phyloP scores from a whole-genome alignment of 2,888 invertebrate genomes.

The Rhagophthalmus giganteus region DNA sequence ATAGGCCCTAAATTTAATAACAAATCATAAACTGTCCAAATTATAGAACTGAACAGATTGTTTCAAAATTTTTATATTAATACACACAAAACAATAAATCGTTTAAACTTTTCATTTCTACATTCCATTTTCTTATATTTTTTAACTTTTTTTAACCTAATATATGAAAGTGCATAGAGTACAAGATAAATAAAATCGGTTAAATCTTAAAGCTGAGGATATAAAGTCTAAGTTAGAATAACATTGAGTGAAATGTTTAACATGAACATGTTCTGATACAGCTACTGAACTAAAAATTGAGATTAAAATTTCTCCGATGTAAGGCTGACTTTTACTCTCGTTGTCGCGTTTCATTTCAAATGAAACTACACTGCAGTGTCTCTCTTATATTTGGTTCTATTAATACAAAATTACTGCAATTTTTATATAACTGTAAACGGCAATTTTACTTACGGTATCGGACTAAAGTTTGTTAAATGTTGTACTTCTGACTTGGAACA shows the following conservation, averaged over 20 bases:
- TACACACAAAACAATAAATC: background rate
- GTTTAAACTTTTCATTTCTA: conserved; percentile 43
- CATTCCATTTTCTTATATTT: conserved; percentile 17
- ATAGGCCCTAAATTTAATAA: no score
- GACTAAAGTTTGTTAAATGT: conserved; percentile 1
- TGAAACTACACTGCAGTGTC: conserved; percentile 7
- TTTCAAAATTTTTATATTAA: conserved; percentile 1
- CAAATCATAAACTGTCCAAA: no score
- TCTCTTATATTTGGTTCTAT: conserved; percentile 1
- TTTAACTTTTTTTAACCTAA: conserved; percentile 32
- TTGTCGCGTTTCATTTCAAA: conserved; percentile 27
- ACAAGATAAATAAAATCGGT: no score
- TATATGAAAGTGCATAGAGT: conserved; percentile 43
- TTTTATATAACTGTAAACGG: background rate
- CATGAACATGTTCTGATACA: conserved; percentile 31
- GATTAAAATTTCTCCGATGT: conserved; percentile 51
- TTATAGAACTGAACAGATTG: no score
- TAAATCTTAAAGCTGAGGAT: conserved; percentile 24
- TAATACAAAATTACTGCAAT: conserved; percentile 1
- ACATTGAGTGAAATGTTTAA: conserved; percentile 41
- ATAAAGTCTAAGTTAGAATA: conserved; percentile 22
- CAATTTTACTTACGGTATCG: background rate
- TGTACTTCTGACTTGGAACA: conserved; percentile 19
- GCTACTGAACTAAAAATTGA: conserved; percentile 48
- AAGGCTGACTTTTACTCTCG: conserved; percentile 41